Evolutionary conservation across 2,113 vertebrate species (phyloP).

Genomic region (Sinosuthora webbiana): DNA sequence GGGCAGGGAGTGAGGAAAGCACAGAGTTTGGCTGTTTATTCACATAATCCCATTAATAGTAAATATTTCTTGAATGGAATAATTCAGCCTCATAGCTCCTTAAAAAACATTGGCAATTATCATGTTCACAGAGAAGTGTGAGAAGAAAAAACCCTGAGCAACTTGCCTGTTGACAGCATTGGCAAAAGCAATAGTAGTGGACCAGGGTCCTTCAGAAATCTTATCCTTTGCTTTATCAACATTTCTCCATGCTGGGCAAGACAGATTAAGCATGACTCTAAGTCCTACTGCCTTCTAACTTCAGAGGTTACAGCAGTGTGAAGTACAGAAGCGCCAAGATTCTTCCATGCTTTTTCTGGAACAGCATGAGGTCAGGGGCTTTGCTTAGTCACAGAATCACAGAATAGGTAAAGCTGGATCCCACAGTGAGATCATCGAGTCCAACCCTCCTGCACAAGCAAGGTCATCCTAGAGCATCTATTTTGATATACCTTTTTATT

Average conservation of each 20-base stretch:
- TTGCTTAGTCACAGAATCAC: neutral
- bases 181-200: neutral
- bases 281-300: neutral
- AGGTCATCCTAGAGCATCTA: neutral
- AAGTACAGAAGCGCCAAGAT: neutral
- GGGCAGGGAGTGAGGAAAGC: fast-evolving
- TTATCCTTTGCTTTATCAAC: neutral
- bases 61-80: neutral
- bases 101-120: neutral
- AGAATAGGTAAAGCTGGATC: neutral
- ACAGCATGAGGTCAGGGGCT: neutral
- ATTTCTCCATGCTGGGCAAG: neutral
- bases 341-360: neutral
- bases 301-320: neutral
- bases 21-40: neutral
- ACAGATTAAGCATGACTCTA: neutral
- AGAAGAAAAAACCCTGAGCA: neutral
- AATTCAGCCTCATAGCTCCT: neutral
- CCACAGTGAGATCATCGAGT: no score
- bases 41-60: neutral
- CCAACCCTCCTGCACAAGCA: neutral
- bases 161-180: fast-evolving
- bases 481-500: neutral
- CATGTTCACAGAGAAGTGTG: neutral
- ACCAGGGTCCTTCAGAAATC: neutral